phyloP scores from a whole-genome alignment of 2,888 invertebrate species.

The Laspeyria flexula region DNA sequence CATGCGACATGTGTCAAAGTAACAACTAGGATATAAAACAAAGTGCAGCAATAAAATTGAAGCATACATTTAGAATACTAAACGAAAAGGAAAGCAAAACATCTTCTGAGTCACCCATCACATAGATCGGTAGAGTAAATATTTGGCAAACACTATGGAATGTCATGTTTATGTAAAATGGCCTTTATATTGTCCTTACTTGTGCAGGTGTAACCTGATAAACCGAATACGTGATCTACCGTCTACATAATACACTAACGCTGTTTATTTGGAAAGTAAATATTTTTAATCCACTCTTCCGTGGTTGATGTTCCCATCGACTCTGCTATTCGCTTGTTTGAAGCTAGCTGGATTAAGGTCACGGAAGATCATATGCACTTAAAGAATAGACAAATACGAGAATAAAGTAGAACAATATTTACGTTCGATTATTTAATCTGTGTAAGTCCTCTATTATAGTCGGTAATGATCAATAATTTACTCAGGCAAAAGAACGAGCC shows the following conservation, averaged over 20 bases:
- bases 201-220: conserved; percentile 65
- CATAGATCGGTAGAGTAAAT: conserved; percentile 47
- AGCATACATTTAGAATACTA: conserved; percentile 50
- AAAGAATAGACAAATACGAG: conserved; percentile 4
- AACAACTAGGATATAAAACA: conserved; percentile 9
- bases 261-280: conserved; percentile 66
- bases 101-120: conserved; percentile 47
- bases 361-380: neutral
- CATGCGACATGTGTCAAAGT: neutral
- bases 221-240: conserved; percentile 63
- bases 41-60: conserved; percentile 31
- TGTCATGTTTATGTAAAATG: conserved; percentile 67
- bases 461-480: neutral
- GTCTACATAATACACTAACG: conserved; percentile 31
- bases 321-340: neutral
- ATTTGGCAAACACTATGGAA: conserved; percentile 56
- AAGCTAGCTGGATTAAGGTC: conserved; percentile 3
- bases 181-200: conserved; percentile 60
- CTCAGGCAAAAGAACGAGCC: neutral
- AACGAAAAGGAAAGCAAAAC: conserved; percentile 63
- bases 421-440: conserved; percentile 23
- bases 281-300: conserved; percentile 54
- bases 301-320: conserved; percentile 16
- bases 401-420: conserved; percentile 28
- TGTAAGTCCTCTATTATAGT: neutral